Evolutionary conservation across 2,888 invertebrate genomes (phyloP), one percentile per base, ranked within the genome.

Genomic region (Ceriagrion tenellum): DNA sequence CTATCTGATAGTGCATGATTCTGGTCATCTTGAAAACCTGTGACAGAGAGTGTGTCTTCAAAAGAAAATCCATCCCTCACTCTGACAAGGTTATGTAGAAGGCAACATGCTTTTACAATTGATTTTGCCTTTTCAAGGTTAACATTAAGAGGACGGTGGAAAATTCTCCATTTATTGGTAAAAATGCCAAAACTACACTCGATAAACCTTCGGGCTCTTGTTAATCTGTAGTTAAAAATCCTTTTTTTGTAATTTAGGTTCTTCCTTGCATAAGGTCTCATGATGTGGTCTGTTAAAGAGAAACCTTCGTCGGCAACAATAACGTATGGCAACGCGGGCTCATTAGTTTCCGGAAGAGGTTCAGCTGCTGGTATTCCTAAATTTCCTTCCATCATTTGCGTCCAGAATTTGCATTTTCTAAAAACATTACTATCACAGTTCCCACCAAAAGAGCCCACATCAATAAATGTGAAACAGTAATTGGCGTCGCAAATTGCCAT

Each of bases 381-480:
- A 23, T 18, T 55, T 26, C 30, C 55, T 23, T 90, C 30, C 55
- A 26, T n/a, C 55, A 90, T 90, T 90, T 59, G 4, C 59, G 4
- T 90, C 40, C 91, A 90, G 30, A 90, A 90, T n/a, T 16, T 3
- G 47, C 91, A 26, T 16, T 47, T 90, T 59, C 3, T 90, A 59
- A 90, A n/a, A 3, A 90, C 55, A 55, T n/a, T 40, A 90, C 23
- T 23, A 55, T 88, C 88, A 88, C 88, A 88, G 30, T 63, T 91
- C 63, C 56, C 95, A 30, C 96, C 96, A 95, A 96, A 96, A 47
- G 96, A 96, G 95, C 96, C 96, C 90, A 96, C 95, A 95, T 96
- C 95, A 95, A 96, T 95, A 95, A 89, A 96, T 95, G 95, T 96
- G 95, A 96, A 96, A 90, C 95, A 95, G 95, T 96, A 96, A 93